Conservation (phyloP, 1,140 invertebrate species). For the Tribolium castaneum region DNA sequence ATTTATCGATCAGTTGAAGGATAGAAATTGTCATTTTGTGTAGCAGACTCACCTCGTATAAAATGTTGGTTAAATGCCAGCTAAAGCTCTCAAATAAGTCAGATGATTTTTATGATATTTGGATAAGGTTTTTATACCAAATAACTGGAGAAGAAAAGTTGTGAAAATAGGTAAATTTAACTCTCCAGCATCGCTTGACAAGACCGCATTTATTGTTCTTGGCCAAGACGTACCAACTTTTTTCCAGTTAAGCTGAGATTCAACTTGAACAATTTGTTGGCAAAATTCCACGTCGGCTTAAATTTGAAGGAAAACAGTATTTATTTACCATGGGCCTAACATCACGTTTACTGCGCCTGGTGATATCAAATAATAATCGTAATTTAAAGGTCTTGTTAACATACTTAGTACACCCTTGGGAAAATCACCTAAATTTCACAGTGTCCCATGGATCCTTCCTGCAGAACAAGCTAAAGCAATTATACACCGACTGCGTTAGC, state of each 20-base stretch:
- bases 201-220: background rate
- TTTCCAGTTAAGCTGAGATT: background rate
- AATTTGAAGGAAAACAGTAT: background rate
- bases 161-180: background rate
- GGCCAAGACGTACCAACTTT: background rate
- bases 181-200: background rate
- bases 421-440: constrained; percentile 37
- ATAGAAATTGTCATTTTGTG: too few species aligned
- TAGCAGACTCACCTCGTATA: too few species aligned
- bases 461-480: constrained; percentile 5
- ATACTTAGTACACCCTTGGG: constrained; percentile 3
- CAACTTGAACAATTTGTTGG: background rate
- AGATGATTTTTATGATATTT: too few species aligned
- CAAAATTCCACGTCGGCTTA: background rate
- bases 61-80: too few species aligned
- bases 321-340: background rate
- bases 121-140: background rate
- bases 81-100: too few species aligned
- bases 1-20: too few species aligned
- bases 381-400: constrained; percentile 33
- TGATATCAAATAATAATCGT: constrained; percentile 20
- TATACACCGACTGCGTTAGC: constrained; percentile 4
- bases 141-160: background rate
- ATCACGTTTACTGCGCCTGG: background rate
- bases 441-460: constrained; percentile 6